phyloP scores from a whole-genome alignment of 2,888 invertebrate genomes.

The Exephanes ischioxanthus region DNA sequence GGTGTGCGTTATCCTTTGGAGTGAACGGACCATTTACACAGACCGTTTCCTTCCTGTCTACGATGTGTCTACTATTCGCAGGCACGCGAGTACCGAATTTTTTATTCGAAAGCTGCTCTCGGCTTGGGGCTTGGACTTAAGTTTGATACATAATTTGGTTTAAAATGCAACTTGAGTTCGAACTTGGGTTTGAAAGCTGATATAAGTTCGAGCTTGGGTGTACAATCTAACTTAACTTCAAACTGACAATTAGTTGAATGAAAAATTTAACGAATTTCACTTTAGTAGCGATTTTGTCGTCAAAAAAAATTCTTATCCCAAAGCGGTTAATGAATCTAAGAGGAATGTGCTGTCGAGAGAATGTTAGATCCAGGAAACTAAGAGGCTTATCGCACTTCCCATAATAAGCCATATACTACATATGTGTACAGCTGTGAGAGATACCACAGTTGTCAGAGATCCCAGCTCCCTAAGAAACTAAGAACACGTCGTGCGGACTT shows the following conservation, averaged over 20 bases:
- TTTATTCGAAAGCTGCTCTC: too few relatives aligned
- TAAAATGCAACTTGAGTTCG: background rate
- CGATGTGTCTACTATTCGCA: background rate
- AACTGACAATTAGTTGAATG: background rate
- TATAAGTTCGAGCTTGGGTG: background rate
- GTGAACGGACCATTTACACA: slow-evolving; percentile 9
- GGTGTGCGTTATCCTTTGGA: background rate
- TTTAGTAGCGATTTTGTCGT: background rate
- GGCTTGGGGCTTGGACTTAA: too few relatives aligned
- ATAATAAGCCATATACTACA: background rate
- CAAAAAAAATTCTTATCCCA: background rate
- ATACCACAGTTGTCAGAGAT: slow-evolving; percentile 25
- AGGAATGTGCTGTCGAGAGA: slow-evolving; percentile 15
- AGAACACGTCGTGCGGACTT: slow-evolving; percentile 26
- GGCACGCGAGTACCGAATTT: too few relatives aligned
- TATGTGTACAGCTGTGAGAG: background rate
- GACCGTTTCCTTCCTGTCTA: slow-evolving; percentile 8
- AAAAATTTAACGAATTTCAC: background rate
- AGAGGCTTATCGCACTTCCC: slow-evolving; percentile 41
- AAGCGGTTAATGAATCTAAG: background rate
- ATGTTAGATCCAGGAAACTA: slow-evolving; percentile 28
- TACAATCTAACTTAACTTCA: background rate
- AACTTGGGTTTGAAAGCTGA: background rate
- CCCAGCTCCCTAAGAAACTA: slow-evolving; percentile 17
- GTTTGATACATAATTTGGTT: background rate